phyloP scores from a whole-genome alignment of 2,113 vertebrate species.

The Corythaixoides concolor region DNA sequence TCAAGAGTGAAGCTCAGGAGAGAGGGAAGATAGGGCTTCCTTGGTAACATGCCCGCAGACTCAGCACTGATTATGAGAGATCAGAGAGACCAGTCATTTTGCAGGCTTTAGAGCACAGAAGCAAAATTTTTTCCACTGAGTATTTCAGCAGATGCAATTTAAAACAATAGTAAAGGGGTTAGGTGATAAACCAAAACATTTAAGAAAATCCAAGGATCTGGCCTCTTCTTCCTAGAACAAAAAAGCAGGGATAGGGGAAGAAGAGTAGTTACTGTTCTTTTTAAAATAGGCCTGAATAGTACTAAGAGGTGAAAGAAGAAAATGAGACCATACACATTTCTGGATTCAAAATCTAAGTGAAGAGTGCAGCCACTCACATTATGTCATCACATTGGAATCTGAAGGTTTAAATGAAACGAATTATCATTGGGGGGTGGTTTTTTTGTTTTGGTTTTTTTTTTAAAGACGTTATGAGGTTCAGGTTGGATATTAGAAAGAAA shows the following conservation, averaged over 20 bases:
- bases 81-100: not conserved
- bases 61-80: not conserved
- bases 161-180: not conserved
- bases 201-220: not conserved
- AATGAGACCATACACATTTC: not conserved
- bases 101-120: not conserved
- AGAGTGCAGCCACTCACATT: not conserved
- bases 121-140: not conserved
- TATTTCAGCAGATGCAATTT: not conserved
- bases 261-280: not conserved
- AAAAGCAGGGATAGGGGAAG: not conserved
- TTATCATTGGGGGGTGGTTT: accelerated
- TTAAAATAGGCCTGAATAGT: not conserved
- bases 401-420: not conserved
- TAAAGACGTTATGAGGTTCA: no score
- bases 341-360: not conserved
- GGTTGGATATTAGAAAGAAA: no score
- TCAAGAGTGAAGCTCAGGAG: not conserved
- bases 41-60: not conserved
- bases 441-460: no score
- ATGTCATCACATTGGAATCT: not conserved
- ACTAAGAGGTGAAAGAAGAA: not conserved
- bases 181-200: not conserved
- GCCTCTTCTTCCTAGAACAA: not conserved
- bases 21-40: not conserved